phyloP scores from a whole-genome alignment of 2,888 invertebrate species.

The Xanthostigma xanthostigma region DNA sequence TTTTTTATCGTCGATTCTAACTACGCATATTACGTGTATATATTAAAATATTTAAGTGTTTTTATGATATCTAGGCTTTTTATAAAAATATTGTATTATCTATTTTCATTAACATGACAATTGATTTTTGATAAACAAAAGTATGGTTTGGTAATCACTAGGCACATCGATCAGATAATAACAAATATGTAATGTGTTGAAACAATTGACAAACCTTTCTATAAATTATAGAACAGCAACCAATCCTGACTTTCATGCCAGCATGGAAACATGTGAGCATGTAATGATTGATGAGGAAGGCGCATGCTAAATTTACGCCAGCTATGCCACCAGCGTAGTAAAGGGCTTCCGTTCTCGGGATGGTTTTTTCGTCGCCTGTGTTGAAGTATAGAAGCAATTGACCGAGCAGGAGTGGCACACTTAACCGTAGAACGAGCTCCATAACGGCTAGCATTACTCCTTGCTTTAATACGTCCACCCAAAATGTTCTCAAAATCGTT shows the following conservation, averaged over 20 bases:
- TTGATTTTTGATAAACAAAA: too few species aligned
- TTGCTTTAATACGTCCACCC: slow-evolving; percentile 45
- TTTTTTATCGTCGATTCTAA: too few species aligned
- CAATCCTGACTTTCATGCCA: slow-evolving; percentile 69
- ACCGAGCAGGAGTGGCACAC: slow-evolving; percentile 50
- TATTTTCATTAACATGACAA: too few species aligned
- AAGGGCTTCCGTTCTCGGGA: slow-evolving; percentile 37
- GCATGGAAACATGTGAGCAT: slow-evolving; percentile 19
- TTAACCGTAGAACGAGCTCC: slow-evolving; percentile 40
- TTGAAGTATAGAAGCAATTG: slow-evolving; percentile 50
- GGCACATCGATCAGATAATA: too few species aligned
- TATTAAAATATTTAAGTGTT: too few species aligned
- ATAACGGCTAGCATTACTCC: slow-evolving; percentile 47
- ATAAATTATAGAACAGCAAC: slow-evolving; percentile 70
- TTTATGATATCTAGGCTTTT: too few species aligned
- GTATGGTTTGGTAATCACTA: too few species aligned
- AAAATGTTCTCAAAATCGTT: slow-evolving; percentile 50
- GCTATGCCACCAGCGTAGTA: slow-evolving; percentile 45
- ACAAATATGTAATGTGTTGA: too few species aligned
- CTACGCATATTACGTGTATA: too few species aligned
- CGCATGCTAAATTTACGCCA: slow-evolving; percentile 36
- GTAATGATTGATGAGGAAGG: slow-evolving; percentile 48
- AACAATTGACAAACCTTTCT: slow-evolving; percentile 49
- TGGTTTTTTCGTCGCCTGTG: slow-evolving; percentile 30
- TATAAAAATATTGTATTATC: too few species aligned